Evolutionary conservation across 1,140 invertebrate species (phyloP).

Genomic region (Microplitis mediator): DNA sequence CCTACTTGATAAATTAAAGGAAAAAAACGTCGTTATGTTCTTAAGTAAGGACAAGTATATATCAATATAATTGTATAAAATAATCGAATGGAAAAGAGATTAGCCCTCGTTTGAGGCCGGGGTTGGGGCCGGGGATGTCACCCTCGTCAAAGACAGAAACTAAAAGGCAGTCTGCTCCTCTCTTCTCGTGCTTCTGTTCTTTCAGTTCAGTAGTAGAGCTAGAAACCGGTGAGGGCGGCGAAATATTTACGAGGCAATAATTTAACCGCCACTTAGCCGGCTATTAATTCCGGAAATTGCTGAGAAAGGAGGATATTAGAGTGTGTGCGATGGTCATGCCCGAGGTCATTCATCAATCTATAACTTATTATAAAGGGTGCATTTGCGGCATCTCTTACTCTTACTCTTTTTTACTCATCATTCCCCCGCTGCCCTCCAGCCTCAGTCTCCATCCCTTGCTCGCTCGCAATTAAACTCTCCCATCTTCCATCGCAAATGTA

Average conservation of each 20-base stretch:
- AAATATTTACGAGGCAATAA: constrained; percentile 60
- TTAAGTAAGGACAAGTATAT: too few species aligned
- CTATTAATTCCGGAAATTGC: constrained; percentile 58
- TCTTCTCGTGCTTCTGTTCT: too few species aligned
- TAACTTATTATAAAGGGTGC: constrained; percentile 1
- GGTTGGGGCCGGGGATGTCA: background rate
- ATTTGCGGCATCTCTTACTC: background rate
- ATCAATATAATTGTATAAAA: background rate
- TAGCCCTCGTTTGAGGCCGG: background rate
- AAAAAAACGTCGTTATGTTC: too few species aligned
- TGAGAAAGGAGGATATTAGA: constrained; percentile 53
- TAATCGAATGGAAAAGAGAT: background rate
- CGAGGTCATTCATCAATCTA: constrained; percentile 14
- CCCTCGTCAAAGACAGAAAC: constrained; percentile 13
- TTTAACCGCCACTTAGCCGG: constrained; percentile 58
- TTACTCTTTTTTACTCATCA: too few species aligned
- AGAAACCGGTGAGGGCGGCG: constrained; percentile 37
- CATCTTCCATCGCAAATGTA: too few species aligned
- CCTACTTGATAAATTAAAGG: too few species aligned
- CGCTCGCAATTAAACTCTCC: too few species aligned
- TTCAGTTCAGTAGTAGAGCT: background rate
- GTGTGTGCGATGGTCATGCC: constrained; percentile 24
- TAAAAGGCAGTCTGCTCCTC: background rate
- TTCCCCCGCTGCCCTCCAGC: too few species aligned
- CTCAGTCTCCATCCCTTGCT: too few species aligned